Percentiles rank a stretch among this genome's conserved stretches.
These are phyloP conservation scores for Taeniopygia guttata DNA, from an alignment of 2,797 vertebrate genomes.

Conservation along the genomic window DNA sequence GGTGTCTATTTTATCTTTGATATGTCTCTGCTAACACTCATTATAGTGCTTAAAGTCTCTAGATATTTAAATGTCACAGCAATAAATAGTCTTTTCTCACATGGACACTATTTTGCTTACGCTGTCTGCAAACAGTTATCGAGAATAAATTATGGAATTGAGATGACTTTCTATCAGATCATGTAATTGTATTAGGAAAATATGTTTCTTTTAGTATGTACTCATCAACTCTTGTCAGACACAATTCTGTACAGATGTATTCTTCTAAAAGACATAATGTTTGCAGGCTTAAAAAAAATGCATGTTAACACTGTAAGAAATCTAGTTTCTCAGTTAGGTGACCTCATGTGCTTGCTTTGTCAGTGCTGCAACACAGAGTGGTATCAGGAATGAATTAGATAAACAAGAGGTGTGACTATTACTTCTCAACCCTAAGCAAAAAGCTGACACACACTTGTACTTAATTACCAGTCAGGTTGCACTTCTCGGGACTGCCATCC, in stretches of 20 bases:
- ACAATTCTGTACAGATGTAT: background rate
- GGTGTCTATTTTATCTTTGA: background rate
- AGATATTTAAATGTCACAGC: background rate
- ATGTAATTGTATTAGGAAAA: background rate
- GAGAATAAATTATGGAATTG: background rate
- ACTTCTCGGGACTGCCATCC: background rate
- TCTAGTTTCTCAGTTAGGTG: background rate
- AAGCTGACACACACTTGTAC: background rate
- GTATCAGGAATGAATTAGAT: background rate
- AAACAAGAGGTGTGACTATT: background rate
- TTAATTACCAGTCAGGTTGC: constrained; percentile 5
- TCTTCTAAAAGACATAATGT: background rate
- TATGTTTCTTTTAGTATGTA: background rate
- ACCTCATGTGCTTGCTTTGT: background rate
- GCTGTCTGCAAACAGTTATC: background rate
- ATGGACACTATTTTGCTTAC: background rate
- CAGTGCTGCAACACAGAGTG: background rate
- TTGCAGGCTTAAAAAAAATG: background rate
- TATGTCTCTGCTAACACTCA: background rate
- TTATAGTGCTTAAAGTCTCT: background rate
- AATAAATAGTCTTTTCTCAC: background rate
- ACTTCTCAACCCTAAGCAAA: background rate
- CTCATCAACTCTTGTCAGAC: background rate
- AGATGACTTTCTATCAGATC: background rate
- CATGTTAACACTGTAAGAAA: background rate